These are phyloP conservation scores for Halocaridina rubra DNA, from an alignment of 2,888 invertebrate genomes.

Conservation along the genomic window DNA sequence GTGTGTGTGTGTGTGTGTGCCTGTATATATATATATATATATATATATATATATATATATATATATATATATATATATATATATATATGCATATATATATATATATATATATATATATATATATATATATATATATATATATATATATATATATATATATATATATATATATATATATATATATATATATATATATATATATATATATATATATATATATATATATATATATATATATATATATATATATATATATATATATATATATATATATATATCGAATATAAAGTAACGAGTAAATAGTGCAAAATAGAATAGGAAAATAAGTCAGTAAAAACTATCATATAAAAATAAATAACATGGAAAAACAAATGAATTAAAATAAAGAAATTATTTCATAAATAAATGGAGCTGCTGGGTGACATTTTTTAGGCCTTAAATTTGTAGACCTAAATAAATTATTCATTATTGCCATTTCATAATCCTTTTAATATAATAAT, in stretches of 20 bases:
- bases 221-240: not conserved
- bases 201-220: not conserved
- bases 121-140: not conserved
- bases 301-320: no score
- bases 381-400: no score
- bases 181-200: not conserved
- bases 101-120: not conserved
- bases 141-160: not conserved
- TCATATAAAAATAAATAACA: no score
- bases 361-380: no score
- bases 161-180: not conserved
- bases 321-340: no score
- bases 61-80: not conserved
- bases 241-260: not conserved
- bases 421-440: no score
- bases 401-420: no score
- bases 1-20: no score
- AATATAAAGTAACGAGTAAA: not conserved
- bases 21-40: not conserved
- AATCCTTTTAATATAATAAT: no score
- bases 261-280: not conserved
- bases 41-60: not conserved
- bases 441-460: no score
- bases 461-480: no score
- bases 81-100: not conserved